Evolutionary conservation across 1,140 invertebrate species (phyloP).

Genomic region (Drosophila pandora): DNA sequence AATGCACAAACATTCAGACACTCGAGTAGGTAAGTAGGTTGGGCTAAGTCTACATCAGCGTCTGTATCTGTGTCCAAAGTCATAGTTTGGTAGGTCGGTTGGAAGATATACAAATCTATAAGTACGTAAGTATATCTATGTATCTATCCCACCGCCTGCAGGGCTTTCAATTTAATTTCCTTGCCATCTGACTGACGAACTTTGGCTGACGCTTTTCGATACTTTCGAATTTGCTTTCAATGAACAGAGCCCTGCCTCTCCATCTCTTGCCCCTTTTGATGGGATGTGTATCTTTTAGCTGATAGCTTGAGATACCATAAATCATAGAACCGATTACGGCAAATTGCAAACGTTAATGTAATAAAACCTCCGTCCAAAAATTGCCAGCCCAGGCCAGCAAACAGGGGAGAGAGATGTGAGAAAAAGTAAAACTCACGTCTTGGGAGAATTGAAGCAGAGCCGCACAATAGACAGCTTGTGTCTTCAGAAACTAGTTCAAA

Average conservation of each 20-base stretch:
- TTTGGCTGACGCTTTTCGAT: constrained; percentile 60
- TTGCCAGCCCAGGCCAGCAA: constrained; percentile 12
- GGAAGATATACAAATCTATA: neutral
- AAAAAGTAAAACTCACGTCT: constrained; percentile 54
- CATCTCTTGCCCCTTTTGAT: constrained; percentile 8
- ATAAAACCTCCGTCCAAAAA: constrained; percentile 44
- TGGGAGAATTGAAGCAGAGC: constrained; percentile 38
- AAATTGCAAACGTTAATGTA: constrained; percentile 62
- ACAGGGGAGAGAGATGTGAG: constrained; percentile 24
- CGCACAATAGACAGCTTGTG: constrained; percentile 44
- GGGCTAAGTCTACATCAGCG: constrained; percentile 41
- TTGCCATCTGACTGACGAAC: constrained; percentile 54
- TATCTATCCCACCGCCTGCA: constrained; percentile 16
- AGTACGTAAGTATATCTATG: neutral
- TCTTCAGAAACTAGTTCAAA: constrained; percentile 74
- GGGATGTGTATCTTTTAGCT: constrained; percentile 38
- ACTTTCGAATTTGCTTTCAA: constrained; percentile 51
- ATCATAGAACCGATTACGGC: constrained; percentile 43
- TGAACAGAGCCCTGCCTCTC: constrained; percentile 4
- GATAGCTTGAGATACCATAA: constrained; percentile 49
- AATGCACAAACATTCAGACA: constrained; percentile 78
- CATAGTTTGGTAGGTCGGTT: neutral
- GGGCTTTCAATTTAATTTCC: constrained; percentile 79
- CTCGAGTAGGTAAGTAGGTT: constrained; percentile 80
- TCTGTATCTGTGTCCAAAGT: neutral